Conservation (phyloP, 2,113 vertebrate genomes). For the Hassar affinis region DNA sequence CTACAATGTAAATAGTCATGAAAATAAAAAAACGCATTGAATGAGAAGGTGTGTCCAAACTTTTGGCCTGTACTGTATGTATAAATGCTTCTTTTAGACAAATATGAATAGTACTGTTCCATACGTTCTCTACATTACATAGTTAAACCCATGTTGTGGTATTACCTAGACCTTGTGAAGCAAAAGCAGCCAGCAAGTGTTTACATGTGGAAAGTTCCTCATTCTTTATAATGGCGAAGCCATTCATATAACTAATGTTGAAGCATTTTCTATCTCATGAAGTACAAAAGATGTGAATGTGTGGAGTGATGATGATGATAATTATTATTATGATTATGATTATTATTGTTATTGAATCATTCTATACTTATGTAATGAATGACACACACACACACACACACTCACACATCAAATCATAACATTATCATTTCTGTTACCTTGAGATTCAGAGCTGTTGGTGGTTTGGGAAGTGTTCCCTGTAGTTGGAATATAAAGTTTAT, state of each 20-base stretch:
- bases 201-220: neutral
- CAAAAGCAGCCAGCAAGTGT: neutral
- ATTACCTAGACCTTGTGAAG: neutral
- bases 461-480: neutral
- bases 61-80: no score
- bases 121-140: neutral
- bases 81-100: neutral
- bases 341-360: neutral
- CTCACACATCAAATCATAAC: neutral
- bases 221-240: no score
- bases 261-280: neutral
- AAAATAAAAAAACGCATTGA: no score
- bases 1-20: no score
- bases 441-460: neutral
- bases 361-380: neutral
- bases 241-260: no score
- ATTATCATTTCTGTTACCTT: neutral
- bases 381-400: neutral
- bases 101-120: neutral
- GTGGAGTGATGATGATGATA: no score
- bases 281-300: no score
- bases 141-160: neutral
- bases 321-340: no score
- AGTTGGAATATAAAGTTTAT: neutral
- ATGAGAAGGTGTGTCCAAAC: no score